These are phyloP conservation scores for Drosophila kikkawai DNA, from an alignment of 1,140 invertebrate species.

Conservation along the genomic window DNA sequence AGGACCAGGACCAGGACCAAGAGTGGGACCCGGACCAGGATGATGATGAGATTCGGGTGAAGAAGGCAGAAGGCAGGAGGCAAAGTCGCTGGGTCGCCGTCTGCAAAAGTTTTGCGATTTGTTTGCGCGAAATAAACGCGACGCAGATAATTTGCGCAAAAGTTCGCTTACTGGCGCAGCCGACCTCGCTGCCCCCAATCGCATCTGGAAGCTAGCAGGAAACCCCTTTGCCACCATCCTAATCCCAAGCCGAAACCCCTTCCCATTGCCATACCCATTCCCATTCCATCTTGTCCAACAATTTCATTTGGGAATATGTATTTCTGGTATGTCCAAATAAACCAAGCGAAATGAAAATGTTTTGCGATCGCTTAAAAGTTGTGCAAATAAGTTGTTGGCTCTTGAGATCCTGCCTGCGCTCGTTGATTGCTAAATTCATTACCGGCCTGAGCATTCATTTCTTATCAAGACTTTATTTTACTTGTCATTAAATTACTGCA, in stretches of 20 bases:
- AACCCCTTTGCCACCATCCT: background rate
- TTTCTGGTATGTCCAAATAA: slow-evolving; percentile 44
- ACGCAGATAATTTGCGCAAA: slow-evolving; percentile 83
- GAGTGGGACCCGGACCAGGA: background rate
- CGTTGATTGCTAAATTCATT: slow-evolving; percentile 30
- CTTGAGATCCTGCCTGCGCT: slow-evolving; percentile 3
- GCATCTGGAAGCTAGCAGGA: slow-evolving; percentile 1
- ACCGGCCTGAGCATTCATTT: background rate
- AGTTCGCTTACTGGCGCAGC: slow-evolving; percentile 36
- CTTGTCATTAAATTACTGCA: no score
- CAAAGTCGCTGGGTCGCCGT: slow-evolving; percentile 55
- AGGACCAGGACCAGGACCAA: background rate
- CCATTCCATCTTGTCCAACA: slow-evolving; percentile 38
- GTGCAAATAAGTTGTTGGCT: slow-evolving; percentile 10
- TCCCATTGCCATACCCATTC: background rate
- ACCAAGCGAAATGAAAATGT: slow-evolving; percentile 43
- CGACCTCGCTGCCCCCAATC: slow-evolving; percentile 12
- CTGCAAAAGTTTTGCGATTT: slow-evolving; percentile 78
- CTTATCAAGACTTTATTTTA: no score
- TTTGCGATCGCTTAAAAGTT: slow-evolving; percentile 40
- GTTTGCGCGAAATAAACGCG: slow-evolving; percentile 82
- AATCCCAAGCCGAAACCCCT: background rate
- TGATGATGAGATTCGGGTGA: slow-evolving; percentile 32
- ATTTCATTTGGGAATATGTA: slow-evolving; percentile 51
- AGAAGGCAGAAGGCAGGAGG: slow-evolving; percentile 10